Conservation (phyloP, 1,140 invertebrate species). For the Callitettix versicolor region DNA sequence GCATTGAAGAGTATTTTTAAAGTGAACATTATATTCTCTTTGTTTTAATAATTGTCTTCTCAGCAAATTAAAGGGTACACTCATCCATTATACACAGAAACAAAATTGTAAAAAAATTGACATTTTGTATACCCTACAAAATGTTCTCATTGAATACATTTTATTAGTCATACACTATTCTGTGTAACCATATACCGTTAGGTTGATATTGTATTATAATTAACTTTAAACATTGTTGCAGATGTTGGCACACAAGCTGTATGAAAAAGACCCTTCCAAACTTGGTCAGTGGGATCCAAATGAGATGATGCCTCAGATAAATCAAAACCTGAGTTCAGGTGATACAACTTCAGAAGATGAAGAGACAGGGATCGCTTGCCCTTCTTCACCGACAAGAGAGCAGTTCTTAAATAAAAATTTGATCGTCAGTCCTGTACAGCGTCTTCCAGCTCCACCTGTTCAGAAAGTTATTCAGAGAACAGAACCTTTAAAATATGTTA, state of each 20-base stretch:
- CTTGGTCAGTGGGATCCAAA: constrained; percentile 45
- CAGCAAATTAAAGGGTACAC: no score
- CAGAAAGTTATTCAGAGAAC: not conserved
- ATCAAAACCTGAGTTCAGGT: constrained; percentile 2
- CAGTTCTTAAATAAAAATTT: not conserved
- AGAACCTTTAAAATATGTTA: constrained; percentile 2
- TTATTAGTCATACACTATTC: no score
- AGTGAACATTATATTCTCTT: no score
- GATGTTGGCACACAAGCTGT: constrained; percentile 67
- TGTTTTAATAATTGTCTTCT: no score
- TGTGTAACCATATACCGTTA: no score
- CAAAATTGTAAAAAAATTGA: no score
- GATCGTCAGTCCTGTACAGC: not conserved
- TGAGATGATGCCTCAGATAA: constrained; percentile 9
- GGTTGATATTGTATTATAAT: no score
- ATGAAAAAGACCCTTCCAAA: constrained; percentile 69
- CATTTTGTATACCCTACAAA: no score
- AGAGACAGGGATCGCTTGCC: not conserved
- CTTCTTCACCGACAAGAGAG: not conserved
- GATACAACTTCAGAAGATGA: constrained; percentile 12
- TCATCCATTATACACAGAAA: no score
- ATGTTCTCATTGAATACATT: no score
- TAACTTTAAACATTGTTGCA: no score
- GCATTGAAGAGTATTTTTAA: no score
- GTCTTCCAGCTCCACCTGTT: not conserved